Evolutionary conservation across 2,113 vertebrate genomes (phyloP), one percentile per base, ranked within the genome.

Genomic region (Peromyscus polionotus): DNA sequence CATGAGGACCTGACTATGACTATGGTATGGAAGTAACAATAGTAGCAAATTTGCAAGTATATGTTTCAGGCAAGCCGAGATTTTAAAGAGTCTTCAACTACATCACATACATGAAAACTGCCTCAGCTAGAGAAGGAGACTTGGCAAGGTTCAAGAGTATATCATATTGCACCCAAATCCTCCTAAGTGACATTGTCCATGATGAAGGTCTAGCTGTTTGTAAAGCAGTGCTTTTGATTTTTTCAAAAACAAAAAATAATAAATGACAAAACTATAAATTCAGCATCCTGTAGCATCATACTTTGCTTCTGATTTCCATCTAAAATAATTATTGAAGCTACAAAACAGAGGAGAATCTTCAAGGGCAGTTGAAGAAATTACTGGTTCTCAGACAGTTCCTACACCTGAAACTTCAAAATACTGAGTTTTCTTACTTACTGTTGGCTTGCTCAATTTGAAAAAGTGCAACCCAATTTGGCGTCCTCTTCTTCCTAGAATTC

Each of bases 311-410:
- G 22, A 96, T 86, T 96, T 89, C 81, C 91, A 93, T 93, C 81
- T 93, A 77, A 86, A 98, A 94, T 91, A 86, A 95, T 65, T 84
- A 68, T 70, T 75, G 57, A 91, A 77, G 65, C 89, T 93, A 85
- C n/a, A 88, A 94, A 96, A 89, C n/a, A 83, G 65, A 26, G 77
- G 63, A 88, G 57, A 94, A 80, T 85, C 51, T 90, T 97, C 65
- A 93, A 89, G 85, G 39, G 68, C 2, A 81, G n/a, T 59, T 91
- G 5, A 45, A 86, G 89, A 95, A 76, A 75, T 91, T 96, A 36
- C 65, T 68, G 67, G 67, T 94, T 94, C 33, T 90, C 61, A 76
- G 19, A 54, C 11, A 86, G 7, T 90, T 92, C 12, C 91, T 97
- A 81, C 39, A 92, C 31, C 24, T 77, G 22, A 90, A 51, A 95